Evolutionary conservation across 2,888 invertebrate species (phyloP).

Genomic region (Leucozona laternaria): DNA sequence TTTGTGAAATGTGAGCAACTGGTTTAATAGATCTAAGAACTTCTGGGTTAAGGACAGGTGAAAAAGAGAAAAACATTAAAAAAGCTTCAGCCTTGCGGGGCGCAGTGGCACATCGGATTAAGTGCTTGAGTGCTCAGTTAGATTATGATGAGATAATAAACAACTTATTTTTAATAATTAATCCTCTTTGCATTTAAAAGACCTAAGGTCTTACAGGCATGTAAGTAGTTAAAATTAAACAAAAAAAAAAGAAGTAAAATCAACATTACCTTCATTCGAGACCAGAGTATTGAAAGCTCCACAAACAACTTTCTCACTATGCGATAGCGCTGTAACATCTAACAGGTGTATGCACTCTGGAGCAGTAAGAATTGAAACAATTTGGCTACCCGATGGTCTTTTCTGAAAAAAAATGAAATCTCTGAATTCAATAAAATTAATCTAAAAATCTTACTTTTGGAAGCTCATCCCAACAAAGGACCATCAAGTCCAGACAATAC

Average conservation of each 20-base stretch:
- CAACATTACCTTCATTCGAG: constrained; percentile 83
- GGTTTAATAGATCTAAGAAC: too few relatives aligned
- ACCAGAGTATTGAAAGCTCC: constrained; percentile 84
- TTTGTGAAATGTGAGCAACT: too few relatives aligned
- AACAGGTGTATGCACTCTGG: constrained; percentile 96
- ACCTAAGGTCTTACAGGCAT: too few relatives aligned
- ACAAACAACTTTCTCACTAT: constrained; percentile 87
- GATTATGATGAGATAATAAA: too few relatives aligned
- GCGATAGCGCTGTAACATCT: constrained; percentile 90
- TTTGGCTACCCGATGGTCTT: constrained; percentile 96
- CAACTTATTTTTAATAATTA: too few relatives aligned
- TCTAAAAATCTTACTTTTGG: constrained; percentile 84
- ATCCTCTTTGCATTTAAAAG: too few relatives aligned
- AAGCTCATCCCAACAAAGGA: constrained; percentile 96
- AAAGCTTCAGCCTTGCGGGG: too few relatives aligned
- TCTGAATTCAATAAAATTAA: background rate
- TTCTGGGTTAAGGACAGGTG: too few relatives aligned
- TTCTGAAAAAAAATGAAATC: constrained; percentile 82
- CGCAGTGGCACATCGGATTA: too few relatives aligned
- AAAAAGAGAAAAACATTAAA: too few relatives aligned
- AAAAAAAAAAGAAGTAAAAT: background rate
- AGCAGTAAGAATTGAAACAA: constrained; percentile 95
- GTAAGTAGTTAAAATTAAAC: too few relatives aligned
- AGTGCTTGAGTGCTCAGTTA: too few relatives aligned
- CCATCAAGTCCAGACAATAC: constrained; percentile 97